These are phyloP conservation scores for Aplodontia rufa DNA, from an alignment of 2,113 vertebrate species.

Conservation along the genomic window DNA sequence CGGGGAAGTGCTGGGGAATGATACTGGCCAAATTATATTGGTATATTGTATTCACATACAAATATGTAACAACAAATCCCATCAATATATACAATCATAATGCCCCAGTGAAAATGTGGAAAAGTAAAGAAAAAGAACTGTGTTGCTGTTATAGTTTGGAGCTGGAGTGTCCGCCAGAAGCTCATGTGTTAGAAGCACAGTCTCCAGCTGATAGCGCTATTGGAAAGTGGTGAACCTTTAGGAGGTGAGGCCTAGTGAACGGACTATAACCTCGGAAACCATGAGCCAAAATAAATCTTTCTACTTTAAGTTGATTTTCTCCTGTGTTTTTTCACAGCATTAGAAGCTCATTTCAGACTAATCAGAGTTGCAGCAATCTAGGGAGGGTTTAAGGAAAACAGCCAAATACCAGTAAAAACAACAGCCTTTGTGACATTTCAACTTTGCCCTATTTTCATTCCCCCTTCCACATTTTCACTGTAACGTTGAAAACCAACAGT, in stretches of 20 bases:
- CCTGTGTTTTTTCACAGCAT: too few species aligned
- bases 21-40: too few species aligned
- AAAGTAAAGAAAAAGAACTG: too few species aligned
- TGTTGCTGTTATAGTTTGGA: not conserved
- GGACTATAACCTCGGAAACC: too few species aligned
- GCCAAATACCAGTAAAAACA: not conserved
- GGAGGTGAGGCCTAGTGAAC: too few species aligned
- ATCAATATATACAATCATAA: too few species aligned
- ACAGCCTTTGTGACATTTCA: not conserved
- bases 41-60: too few species aligned
- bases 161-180: not conserved
- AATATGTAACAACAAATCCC: too few species aligned
- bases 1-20: too few species aligned
- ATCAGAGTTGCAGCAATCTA: not conserved
- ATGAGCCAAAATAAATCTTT: too few species aligned
- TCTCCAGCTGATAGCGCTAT: not conserved
- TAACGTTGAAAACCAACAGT: not conserved
- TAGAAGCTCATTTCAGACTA: not conserved
- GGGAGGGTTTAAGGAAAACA: not conserved
- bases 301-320: too few species aligned
- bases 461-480: not conserved
- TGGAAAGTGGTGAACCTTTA: not conserved
- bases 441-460: not conserved
- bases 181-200: not conserved
- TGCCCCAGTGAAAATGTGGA: too few species aligned